Evolutionary conservation across 1,140 invertebrate genomes (phyloP).

Genomic region (Acromyrmex heyeri): DNA sequence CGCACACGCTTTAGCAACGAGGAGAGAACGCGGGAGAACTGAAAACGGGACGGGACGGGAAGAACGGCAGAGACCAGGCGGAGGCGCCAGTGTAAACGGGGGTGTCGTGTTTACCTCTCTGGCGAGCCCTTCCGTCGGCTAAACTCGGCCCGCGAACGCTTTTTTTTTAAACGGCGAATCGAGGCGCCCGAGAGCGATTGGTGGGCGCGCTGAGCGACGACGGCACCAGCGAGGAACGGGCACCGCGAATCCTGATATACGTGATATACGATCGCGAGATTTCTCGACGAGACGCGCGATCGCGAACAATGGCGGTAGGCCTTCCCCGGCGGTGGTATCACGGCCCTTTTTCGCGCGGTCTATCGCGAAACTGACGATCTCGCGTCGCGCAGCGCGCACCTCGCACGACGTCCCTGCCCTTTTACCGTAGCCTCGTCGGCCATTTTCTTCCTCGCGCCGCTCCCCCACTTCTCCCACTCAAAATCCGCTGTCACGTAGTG

Average conservation of each 20-base stretch:
- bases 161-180: constrained; percentile 66
- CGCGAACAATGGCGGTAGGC: constrained; percentile 56
- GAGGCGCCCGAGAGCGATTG: constrained; percentile 46
- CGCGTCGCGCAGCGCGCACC: constrained; percentile 73
- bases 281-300: constrained; percentile 62
- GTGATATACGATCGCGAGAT: constrained; percentile 28
- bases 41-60: constrained; percentile 10
- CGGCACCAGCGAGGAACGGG: constrained; percentile 8
- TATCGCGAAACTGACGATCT: constrained; percentile 75
- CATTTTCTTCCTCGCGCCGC: constrained; percentile 85
- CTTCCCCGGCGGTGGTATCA: constrained; percentile 45
- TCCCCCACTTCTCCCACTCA: constrained; percentile 73
- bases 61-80: not conserved
- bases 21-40: constrained; percentile 1
- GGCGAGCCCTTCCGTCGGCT: constrained; percentile 77
- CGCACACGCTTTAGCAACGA: not conserved
- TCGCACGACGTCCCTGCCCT: constrained; percentile 85
- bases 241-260: not conserved
- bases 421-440: constrained; percentile 85
- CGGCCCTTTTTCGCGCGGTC: constrained; percentile 67
- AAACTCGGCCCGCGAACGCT: constrained; percentile 64
- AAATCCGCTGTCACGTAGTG: constrained; percentile 31
- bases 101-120: constrained; percentile 79
- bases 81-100: constrained; percentile 49
- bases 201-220: not conserved